Conservation (phyloP, 2,797 vertebrate species). For the Oreonectes daqikongensis region DNA sequence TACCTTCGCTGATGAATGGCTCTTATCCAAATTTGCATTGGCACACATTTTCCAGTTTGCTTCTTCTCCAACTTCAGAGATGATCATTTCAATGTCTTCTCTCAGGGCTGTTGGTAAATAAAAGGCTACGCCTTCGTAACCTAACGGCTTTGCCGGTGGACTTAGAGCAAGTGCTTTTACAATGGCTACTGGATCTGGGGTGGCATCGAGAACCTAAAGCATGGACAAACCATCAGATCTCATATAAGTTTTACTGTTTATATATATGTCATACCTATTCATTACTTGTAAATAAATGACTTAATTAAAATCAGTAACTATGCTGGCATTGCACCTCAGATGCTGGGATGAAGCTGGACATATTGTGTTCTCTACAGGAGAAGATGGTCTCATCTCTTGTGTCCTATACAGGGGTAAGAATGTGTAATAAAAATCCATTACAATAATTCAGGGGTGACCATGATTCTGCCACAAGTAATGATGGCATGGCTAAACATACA, state of each 20-base stretch:
- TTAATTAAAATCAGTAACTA: neutral
- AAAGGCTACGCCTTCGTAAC: slow-evolving; percentile 70
- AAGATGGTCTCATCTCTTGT: neutral
- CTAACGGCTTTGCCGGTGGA: slow-evolving; percentile 62
- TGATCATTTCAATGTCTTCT: slow-evolving; percentile 66
- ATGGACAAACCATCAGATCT: neutral
- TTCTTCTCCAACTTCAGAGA: slow-evolving; percentile 71
- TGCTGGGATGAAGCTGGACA: neutral
- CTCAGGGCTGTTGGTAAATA: slow-evolving; percentile 58
- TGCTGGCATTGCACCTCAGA: slow-evolving; percentile 4
- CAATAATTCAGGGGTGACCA: neutral
- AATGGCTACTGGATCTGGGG: slow-evolving; percentile 62
- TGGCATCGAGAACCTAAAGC: slow-evolving; percentile 56
- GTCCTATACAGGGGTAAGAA: slow-evolving; percentile 1
- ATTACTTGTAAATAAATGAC: neutral
- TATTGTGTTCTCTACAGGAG: slow-evolving; percentile 1
- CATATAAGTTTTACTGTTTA: neutral
- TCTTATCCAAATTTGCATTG: slow-evolving; percentile 57
- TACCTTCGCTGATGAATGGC: slow-evolving; percentile 44
- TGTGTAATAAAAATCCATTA: neutral
- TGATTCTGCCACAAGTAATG: neutral
- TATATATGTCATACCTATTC: neutral
- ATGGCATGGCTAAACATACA: neutral
- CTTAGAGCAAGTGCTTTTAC: slow-evolving; percentile 68
- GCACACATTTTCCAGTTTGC: slow-evolving; percentile 80